Evolutionary conservation across 2,888 invertebrate species (phyloP), one percentile per base, ranked within the genome.

Genomic region (Corythucha ciliata): DNA sequence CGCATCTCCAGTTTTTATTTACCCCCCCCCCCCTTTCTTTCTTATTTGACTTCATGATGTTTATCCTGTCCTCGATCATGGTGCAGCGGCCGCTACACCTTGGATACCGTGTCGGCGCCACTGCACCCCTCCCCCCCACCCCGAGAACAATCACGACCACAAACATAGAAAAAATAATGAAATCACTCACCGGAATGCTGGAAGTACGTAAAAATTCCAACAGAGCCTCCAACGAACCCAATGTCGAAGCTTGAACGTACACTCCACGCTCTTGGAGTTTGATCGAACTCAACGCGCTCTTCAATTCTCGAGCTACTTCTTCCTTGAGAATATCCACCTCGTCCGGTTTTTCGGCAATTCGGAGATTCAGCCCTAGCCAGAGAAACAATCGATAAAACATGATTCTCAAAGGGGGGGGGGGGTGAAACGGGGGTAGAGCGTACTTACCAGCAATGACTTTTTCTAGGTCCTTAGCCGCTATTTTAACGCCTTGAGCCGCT

Each of bases 191-290:
- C 66, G 96, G 94, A 69, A 96, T 94, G 72, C 89, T 89, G 59
- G 91, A 92, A 48, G 82, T 79, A 61, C 80, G 79, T 48, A 97
- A 77, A 72, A 94, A 97, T 67, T 94, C 93, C 4, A 96, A 73
- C 49, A 99, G 72, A 0, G 98, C 98, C 69, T 99, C 98, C 8
- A 99, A 73, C 0, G 98, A 98, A 6, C 98, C 98, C 5, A 99
- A 76, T n/a, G 98, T 99, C 1, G 96, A 97, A 0, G 98, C 97
- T 66, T 98, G 97, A n/a, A 98, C 98, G 70, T 91, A 96, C 36
- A 98, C 98, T 37, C 98, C 98, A 56, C 89, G 78, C 60, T 88
- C 89, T 29, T 84, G 79, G 59, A 93, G 71, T 68, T 91, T 93
- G 65, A 99, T 96, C 25, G 87, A 84, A 47, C 87, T 89, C 44